phyloP scores from a whole-genome alignment of 2,888 invertebrate genomes.

The Ophraella communa region DNA sequence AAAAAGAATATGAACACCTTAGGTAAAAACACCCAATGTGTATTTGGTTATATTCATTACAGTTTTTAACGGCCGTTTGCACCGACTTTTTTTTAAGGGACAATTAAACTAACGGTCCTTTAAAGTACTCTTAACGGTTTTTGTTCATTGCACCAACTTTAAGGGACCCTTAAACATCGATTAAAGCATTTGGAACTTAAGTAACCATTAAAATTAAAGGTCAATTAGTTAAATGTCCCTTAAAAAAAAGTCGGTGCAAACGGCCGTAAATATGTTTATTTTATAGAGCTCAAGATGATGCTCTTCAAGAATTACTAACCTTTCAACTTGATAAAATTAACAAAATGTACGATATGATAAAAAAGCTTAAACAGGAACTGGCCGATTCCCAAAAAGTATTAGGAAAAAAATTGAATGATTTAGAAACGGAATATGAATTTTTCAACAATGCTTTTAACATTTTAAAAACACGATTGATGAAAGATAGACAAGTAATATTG shows the following conservation, averaged over 20 bases:
- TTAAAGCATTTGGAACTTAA: too few species aligned
- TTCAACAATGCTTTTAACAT: conserved; percentile 47
- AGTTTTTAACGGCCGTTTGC: too few species aligned
- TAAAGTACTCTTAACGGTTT: too few species aligned
- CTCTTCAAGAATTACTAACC: conserved; percentile 44
- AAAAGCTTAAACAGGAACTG: conserved; percentile 45
- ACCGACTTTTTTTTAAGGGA: too few species aligned
- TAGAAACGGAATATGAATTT: conserved; percentile 55
- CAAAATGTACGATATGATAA: conserved; percentile 41
- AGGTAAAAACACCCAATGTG: not conserved
- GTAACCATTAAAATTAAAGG: too few species aligned
- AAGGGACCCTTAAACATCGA: too few species aligned
- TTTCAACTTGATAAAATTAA: conserved; percentile 45
- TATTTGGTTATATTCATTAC: too few species aligned
- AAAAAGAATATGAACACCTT: conserved; percentile 45
- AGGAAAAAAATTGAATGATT: conserved; percentile 42
- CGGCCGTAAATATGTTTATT: too few species aligned
- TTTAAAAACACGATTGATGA: conserved; percentile 64
- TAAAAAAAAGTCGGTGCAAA: too few species aligned
- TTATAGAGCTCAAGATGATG: conserved; percentile 47
- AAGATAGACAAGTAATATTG: conserved; percentile 56
- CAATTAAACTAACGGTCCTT: too few species aligned
- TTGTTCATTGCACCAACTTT: too few species aligned
- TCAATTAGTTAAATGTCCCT: too few species aligned
- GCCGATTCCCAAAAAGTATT: conserved; percentile 37